phyloP scores from a whole-genome alignment of 2,113 vertebrate species.

The Elaphurus davidianus region DNA sequence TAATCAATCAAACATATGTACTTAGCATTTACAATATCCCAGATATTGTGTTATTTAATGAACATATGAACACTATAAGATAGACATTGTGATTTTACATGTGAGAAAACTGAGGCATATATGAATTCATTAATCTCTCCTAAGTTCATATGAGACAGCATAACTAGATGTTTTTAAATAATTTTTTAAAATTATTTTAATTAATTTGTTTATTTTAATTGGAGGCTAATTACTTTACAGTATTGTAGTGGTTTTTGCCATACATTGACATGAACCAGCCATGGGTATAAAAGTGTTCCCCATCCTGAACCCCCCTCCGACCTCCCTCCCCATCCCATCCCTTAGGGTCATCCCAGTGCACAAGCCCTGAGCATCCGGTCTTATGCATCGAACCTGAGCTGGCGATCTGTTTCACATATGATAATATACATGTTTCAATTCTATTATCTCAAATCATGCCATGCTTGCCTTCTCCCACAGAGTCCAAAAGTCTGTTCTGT shows the following conservation, averaged over 20 bases:
- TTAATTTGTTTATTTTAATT: not conserved
- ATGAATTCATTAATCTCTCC: not conserved
- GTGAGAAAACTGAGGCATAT: not conserved
- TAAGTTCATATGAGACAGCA: not conserved
- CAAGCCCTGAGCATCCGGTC: not conserved
- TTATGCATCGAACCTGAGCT: not conserved
- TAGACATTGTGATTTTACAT: not conserved
- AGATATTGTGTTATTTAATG: not conserved
- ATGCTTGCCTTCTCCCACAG: too few relatives aligned
- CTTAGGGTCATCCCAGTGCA: not conserved
- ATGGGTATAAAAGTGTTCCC: not conserved
- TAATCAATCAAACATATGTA: not conserved
- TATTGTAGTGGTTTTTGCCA: not conserved
- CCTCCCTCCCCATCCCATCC: not conserved
- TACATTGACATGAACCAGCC: not conserved
- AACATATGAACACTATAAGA: not conserved
- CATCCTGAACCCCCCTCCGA: not conserved
- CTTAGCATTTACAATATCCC: not conserved
- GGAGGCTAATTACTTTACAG: not conserved
- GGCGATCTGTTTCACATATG: too few relatives aligned
- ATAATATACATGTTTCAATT: too few relatives aligned
- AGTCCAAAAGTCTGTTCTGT: too few relatives aligned
- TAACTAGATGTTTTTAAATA: not conserved
- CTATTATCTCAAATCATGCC: too few relatives aligned
- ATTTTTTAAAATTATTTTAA: not conserved